These are phyloP conservation scores for Gryon sp. DNA, from an alignment of 1,140 invertebrate species.

Conservation along the genomic window DNA sequence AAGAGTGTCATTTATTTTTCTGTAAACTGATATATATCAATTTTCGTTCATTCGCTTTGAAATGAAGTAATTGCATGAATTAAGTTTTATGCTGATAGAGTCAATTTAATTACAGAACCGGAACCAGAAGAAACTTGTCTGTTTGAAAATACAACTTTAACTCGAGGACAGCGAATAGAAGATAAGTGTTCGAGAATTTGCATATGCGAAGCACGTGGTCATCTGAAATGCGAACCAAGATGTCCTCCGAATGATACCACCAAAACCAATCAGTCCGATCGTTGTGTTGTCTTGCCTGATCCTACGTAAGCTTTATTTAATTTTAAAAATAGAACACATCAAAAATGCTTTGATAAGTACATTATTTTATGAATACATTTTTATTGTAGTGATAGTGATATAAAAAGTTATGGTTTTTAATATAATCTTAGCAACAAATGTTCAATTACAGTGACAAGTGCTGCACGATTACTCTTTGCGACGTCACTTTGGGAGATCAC, in stretches of 20 bases:
- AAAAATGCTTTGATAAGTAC: too few species aligned
- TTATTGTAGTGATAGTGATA: too few species aligned
- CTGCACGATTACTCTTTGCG: conserved; percentile 90
- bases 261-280: conserved; percentile 72
- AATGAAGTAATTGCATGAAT: too few species aligned
- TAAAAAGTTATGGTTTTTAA: too few species aligned
- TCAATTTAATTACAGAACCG: conserved; percentile 60
- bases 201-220: conserved; percentile 86
- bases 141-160: conserved; percentile 87
- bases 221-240: conserved; percentile 86
- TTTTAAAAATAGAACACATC: neutral
- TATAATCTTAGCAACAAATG: neutral
- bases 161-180: conserved; percentile 86
- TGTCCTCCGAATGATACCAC: conserved; percentile 76
- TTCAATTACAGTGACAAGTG: conserved; percentile 84
- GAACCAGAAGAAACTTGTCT: conserved; percentile 83
- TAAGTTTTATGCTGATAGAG: too few species aligned
- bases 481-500: conserved; percentile 87
- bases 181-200: conserved; percentile 89
- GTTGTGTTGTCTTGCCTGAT: conserved; percentile 70
- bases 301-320: conserved; percentile 19
- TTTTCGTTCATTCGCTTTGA: too few species aligned
- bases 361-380: too few species aligned
- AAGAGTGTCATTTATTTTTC: too few species aligned
- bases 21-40: too few species aligned